Conservation (phyloP, 2,888 invertebrate genomes). For the Nymphalis polychloros region DNA sequence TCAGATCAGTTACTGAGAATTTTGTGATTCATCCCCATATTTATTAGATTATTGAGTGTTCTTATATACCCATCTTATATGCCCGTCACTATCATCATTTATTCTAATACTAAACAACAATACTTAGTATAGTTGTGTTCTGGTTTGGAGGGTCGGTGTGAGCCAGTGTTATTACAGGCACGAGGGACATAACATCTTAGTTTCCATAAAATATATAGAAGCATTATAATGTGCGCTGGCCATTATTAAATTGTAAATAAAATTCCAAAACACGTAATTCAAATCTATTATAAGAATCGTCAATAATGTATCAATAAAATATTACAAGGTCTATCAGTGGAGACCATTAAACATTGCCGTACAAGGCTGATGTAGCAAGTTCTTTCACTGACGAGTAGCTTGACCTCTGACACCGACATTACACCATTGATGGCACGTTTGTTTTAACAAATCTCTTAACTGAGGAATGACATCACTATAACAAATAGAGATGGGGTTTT, state of each 20-base stretch:
- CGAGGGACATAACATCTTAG: no score
- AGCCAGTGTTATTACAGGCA: no score
- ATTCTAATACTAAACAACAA: no score
- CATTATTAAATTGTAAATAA: neutral
- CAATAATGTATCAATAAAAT: conserved; percentile 1
- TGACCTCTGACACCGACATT: conserved; percentile 18
- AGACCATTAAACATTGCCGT: neutral
- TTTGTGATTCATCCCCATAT: no score
- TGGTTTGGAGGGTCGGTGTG: no score
- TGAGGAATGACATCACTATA: neutral
- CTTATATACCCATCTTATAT: no score
- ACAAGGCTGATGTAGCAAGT: conserved; percentile 1
- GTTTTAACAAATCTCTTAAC: conserved; percentile 5
- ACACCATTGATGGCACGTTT: conserved; percentile 14
- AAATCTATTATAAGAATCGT: neutral
- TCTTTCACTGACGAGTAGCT: conserved; percentile 1
- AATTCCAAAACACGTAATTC: neutral
- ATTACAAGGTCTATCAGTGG: neutral
- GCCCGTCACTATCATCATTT: no score
- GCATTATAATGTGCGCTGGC: no score
- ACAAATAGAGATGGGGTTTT: neutral
- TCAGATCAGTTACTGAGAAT: no score
- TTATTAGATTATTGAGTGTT: no score
- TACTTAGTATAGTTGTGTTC: no score
- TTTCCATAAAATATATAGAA: neutral